Percentiles rank a stretch among this genome's conserved stretches.
Evolutionary conservation across 2,113 vertebrate species (phyloP).

Genomic region (Percopsis transmontana): DNA sequence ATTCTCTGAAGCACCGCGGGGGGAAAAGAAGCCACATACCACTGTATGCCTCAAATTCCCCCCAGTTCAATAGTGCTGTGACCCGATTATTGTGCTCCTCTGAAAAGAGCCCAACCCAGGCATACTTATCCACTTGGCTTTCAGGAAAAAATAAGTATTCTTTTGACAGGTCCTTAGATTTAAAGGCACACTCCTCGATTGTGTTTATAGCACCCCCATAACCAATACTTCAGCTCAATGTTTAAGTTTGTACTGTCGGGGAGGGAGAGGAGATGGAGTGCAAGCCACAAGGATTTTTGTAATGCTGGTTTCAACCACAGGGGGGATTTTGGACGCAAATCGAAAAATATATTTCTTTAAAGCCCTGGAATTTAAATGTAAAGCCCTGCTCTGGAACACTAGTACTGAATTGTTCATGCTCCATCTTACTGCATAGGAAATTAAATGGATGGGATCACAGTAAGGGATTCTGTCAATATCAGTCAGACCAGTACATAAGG

Average conservation of each 20-base stretch:
- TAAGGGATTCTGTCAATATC: conserved; percentile 24
- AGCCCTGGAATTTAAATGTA: too few relatives aligned
- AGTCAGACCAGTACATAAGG: conserved; percentile 17
- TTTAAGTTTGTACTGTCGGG: too few relatives aligned
- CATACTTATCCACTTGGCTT: conserved; percentile 44
- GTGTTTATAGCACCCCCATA: too few relatives aligned
- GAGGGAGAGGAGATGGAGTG: too few relatives aligned
- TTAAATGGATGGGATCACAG: conserved; percentile 38
- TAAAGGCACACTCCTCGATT: too few relatives aligned
- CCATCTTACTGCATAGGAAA: conserved; percentile 11
- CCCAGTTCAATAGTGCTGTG: conserved; percentile 34
- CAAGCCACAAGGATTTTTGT: conserved; percentile 12
- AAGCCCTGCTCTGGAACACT: too few relatives aligned
- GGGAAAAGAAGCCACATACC: conserved; percentile 5
- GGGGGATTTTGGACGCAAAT: too few relatives aligned
- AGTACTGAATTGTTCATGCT: conserved; percentile 18
- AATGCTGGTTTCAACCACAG: too few relatives aligned
- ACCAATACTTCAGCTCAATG: too few relatives aligned
- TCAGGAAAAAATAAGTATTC: conserved; percentile 45
- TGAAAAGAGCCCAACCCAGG: conserved; percentile 45
- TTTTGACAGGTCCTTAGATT: conserved; percentile 24
- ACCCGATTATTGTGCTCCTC: conserved; percentile 43
- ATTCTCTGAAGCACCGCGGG: conserved; percentile 22
- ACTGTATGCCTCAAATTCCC: conserved; percentile 19
- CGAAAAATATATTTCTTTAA: too few relatives aligned